Evolutionary conservation across 2,113 vertebrate species (phyloP), one percentile per base, ranked within the genome.

Genomic region (Thymallus thymallus): DNA sequence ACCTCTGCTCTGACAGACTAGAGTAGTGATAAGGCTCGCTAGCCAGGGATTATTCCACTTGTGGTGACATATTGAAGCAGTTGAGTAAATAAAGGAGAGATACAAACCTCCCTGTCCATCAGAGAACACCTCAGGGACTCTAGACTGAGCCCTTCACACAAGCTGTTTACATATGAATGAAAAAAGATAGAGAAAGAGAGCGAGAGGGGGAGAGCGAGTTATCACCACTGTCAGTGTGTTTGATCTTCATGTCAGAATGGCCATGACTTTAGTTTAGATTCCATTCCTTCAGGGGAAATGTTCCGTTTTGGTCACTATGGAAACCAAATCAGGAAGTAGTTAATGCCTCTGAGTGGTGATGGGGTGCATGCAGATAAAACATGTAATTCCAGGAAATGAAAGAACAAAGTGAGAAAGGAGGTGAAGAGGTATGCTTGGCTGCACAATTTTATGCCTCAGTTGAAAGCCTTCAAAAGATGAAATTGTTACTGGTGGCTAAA

Each of bases 301-400:
- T 86, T 87, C 88, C 85, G 83, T 86, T 77, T 61, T 85, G 74
- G 87, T 92, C 80, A 72, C 90, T 89, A 91, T 91, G 90, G 91
- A 91, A 92, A 91, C 90, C 73, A 89, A 41, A 87, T 87, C 87
- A 87, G 88, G 83, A 90, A 89, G 80, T 92, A 76, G 80, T 80
- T 76, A 75, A 76, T 74, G 76, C 79, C 75, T 80, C 72, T 76
- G 80, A 84, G 82, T 71, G 79, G 82, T 69, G 32, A 73, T 55
- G 77, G 75, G 62, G 84, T 83, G 82, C 75, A 72, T 83, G 74
- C 82, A 82, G 82, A 83, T 72, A 76, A 87, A 88, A 90, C n/a
- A 84, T 86, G 81, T 88, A 88, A 87, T 87, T 87, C 88, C 78
- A 76, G 78, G 81, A 77, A 78, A 76, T 80, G 77, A 74, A 82